phyloP scores from a whole-genome alignment of 2,797 vertebrate genomes.

The Darevskia mixta region DNA sequence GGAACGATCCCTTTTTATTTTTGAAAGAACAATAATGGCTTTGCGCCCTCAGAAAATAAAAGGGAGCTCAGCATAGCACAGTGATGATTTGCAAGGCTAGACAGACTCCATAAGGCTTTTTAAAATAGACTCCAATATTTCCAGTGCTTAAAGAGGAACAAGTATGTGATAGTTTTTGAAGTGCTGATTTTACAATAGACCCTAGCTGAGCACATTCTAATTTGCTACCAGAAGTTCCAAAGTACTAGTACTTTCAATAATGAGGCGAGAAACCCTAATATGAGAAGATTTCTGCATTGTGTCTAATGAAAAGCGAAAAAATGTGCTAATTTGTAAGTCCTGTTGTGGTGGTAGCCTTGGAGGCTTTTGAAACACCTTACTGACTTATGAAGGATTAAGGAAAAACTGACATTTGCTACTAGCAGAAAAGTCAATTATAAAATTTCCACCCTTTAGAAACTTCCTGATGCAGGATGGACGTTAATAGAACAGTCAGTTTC shows the following conservation, averaged over 20 bases:
- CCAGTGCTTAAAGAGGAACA: conserved; percentile 71
- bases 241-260: conserved; percentile 72
- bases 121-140: conserved; percentile 75
- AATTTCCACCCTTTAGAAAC: conserved; percentile 66
- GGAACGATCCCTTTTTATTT: conserved; percentile 59
- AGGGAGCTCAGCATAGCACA: conserved; percentile 63
- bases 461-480: conserved; percentile 68
- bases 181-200: conserved; percentile 76
- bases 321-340: conserved; percentile 74
- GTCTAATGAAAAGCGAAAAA: conserved; percentile 68
- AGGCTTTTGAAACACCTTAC: conserved; percentile 72
- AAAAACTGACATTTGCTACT: conserved; percentile 69
- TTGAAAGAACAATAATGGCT: conserved; percentile 70
- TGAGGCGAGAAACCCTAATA: conserved; percentile 70
- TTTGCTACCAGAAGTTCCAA: conserved; percentile 73
- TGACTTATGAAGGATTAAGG: conserved; percentile 67
- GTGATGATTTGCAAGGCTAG: conserved; percentile 80
- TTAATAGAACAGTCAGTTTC: conserved; percentile 75
- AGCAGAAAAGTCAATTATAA: conserved; percentile 68
- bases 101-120: conserved; percentile 71
- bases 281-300: conserved; percentile 72
- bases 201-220: conserved; percentile 79
- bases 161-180: conserved; percentile 71
- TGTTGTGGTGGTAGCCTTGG: conserved; percentile 72
- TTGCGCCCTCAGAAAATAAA: conserved; percentile 65